A percentile compares a stretch with the other conserved stretches of the same genome.
Conservation (phyloP, 1,140 invertebrate species). For the Apis mellifera region DNA sequence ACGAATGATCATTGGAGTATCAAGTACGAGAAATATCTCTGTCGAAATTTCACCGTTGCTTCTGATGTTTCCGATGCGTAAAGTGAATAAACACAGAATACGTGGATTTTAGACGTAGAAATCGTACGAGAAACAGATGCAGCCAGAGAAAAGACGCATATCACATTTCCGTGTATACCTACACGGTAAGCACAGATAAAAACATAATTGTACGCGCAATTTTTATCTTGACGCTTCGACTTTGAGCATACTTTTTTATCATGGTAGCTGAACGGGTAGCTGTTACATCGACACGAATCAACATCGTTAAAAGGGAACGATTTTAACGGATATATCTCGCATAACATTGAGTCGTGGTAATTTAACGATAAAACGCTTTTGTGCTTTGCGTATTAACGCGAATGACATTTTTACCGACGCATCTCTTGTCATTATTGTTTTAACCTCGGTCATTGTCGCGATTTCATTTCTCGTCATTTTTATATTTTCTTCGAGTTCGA, state of each 20-base stretch:
- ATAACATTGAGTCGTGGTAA: not conserved
- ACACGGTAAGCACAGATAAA: not conserved
- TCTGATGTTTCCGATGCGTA: too few relatives aligned
- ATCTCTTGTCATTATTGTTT: too few relatives aligned
- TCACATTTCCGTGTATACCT: not conserved
- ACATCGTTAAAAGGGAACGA: not conserved
- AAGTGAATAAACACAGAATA: slow-evolving; percentile 19
- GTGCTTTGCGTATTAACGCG: not conserved
- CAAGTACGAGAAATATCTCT: not conserved
- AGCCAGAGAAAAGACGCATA: not conserved
- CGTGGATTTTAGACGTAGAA: slow-evolving; percentile 17
- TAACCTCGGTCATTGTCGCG: not conserved
- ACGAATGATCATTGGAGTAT: not conserved
- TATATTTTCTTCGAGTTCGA: not conserved
- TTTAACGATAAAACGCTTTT: not conserved
- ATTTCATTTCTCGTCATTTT: not conserved
- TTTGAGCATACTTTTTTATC: slow-evolving; percentile 5
- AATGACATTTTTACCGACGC: too few relatives aligned
- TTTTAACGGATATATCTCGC: not conserved
- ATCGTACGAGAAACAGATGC: slow-evolving; percentile 20
- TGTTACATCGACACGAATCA: not conserved
- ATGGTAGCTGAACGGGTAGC: not conserved
- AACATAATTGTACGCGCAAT: not conserved
- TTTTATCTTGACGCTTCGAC: not conserved
- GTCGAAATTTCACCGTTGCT: too few relatives aligned